phyloP scores from a whole-genome alignment of 2,797 vertebrate genomes.

The Phoebastria nigripes region DNA sequence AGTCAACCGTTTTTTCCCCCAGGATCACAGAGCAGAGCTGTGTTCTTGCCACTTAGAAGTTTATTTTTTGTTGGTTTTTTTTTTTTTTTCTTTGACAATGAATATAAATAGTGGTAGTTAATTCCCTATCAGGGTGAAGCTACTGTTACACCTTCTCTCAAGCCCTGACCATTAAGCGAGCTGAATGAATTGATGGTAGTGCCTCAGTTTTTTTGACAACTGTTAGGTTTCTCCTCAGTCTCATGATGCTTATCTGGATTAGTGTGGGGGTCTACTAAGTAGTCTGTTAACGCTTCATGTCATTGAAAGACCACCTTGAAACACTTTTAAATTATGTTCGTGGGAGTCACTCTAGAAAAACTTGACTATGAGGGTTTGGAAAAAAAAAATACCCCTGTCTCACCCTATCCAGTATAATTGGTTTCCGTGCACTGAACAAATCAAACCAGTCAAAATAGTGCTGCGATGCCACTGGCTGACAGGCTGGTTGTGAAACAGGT shows the following conservation, averaged over 20 bases:
- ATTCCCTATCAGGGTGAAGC: neutral
- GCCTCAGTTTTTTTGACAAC: neutral
- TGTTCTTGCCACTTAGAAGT: neutral
- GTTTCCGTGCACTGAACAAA: neutral
- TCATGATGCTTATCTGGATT: neutral
- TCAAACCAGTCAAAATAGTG: neutral
- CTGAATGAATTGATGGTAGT: neutral
- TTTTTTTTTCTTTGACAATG: neutral
- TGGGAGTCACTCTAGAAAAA: neutral
- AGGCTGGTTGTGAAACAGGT: neutral
- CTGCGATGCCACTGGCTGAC: neutral
- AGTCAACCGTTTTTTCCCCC: neutral
- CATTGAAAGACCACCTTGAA: neutral
- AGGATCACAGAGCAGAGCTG: neutral
- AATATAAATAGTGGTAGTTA: neutral
- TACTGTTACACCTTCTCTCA: rapidly evolving
- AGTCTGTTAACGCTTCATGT: neutral
- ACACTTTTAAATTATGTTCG: neutral
- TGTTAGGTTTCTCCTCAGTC: neutral
- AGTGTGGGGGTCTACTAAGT: neutral
- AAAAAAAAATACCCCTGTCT: neutral
- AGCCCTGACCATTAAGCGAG: neutral
- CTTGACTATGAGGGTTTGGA: neutral
- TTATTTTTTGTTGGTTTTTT: neutral
- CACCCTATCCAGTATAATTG: no score